A percentile compares a stretch with the other conserved stretches of the same genome.
phyloP scores from a whole-genome alignment of 2,113 vertebrate genomes.

The Otus sunia region DNA sequence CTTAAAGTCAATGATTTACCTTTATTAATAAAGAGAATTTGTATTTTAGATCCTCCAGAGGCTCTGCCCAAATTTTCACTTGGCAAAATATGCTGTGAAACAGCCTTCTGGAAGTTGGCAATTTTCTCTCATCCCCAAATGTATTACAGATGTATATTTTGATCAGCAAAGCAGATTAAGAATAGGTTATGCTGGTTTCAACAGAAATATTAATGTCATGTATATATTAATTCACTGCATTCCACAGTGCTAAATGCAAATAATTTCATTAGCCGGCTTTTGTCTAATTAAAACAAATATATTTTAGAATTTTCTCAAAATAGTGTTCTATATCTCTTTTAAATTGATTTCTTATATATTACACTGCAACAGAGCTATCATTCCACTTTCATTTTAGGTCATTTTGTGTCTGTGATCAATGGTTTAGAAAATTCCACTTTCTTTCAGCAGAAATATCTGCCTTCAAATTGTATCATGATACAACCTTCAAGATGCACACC shows the following conservation, averaged over 20 bases:
- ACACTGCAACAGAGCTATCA: background rate
- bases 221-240: conserved; percentile 11
- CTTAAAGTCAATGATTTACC: background rate
- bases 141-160: conserved; percentile 18
- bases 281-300: background rate
- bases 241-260: background rate
- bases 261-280: background rate
- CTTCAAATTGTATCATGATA: background rate
- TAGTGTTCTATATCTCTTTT: background rate
- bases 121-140: background rate
- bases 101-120: background rate
- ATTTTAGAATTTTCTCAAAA: background rate
- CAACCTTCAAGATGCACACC: background rate
- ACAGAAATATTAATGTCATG: conserved; percentile 36
- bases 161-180: conserved; percentile 28
- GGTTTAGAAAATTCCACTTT: conserved; percentile 50
- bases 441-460: background rate
- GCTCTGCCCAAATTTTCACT: background rate
- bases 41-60: background rate
- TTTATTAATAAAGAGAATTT: conserved; percentile 4
- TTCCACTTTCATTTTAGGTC: background rate
- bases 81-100: background rate
- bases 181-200: conserved; percentile 9
- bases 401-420: conserved; percentile 19
- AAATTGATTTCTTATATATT: background rate